Evolutionary conservation across 2,888 invertebrate genomes (phyloP), one percentile per base, ranked within the genome.

Genomic region (Biston stratarius): DNA sequence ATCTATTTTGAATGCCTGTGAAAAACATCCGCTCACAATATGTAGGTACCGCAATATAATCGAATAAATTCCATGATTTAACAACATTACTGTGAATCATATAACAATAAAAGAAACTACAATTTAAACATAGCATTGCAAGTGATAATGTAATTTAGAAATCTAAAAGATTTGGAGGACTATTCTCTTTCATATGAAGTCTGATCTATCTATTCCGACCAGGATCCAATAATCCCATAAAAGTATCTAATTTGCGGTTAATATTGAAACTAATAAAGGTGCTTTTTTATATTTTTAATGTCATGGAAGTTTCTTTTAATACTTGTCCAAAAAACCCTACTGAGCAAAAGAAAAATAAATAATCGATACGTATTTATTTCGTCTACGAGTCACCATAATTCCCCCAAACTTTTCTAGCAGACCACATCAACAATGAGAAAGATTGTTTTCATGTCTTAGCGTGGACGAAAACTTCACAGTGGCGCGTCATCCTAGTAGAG

Each of bases 21-120:
- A 40, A 38, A 53, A 53, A 53, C 53, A 8, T n/a, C 24, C 24
- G 10, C 5, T 6, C 14, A 40, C 33, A 40, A 14, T 24, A 24
- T 24, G 24, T n/a, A n/a, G n/a, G n/a, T 51, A 60, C 40, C 12
- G 49, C 49, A n/a, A n/a, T 34, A 34, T 15, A n/a, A 48, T 48
- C 38, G n/a, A 10, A 49, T 2, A 48, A 49, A 34, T 10, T 59
- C 40, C 24, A 40, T n/a, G 0, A 11, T 7, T 48, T 11, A 24
- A 24, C 48, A 48, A 6, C 24, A 48, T 24, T 48, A 11, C 45
- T 24, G 24, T 24, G 24, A 48, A 5, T 24, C 10, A 24, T 24
- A 33, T n/a, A 45, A 48, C 48, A 48, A 11, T 48, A 36, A 0
- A 34, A 14, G 5, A 42, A 24, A 51, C 8, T 51, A 51, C 15